Evolutionary conservation across 2,888 invertebrate species (phyloP).

Genomic region (Scaptomyza cyrtandrae): DNA sequence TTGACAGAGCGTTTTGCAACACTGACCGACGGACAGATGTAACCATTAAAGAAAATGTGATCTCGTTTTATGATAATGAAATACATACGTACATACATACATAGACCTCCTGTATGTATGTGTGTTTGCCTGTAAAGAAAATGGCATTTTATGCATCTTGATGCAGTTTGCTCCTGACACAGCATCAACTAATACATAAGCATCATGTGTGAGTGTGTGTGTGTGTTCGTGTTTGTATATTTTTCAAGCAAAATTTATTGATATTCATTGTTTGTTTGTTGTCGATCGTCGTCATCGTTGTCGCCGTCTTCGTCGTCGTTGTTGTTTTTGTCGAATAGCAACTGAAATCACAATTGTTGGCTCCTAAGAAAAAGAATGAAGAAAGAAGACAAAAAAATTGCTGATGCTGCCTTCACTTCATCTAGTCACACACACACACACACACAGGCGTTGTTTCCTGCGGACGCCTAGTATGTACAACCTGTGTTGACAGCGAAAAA

Average conservation of each 20-base stretch:
- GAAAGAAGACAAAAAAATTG: constrained; percentile 27
- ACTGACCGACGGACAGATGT: constrained; percentile 50
- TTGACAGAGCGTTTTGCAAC: constrained; percentile 56
- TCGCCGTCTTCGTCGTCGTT: constrained; percentile 35
- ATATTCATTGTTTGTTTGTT: constrained; percentile 71
- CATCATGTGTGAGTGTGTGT: constrained; percentile 6
- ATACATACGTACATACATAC: constrained; percentile 11
- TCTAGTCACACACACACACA: constrained; percentile 59
- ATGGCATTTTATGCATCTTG: constrained; percentile 52
- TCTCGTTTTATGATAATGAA: constrained; percentile 67
- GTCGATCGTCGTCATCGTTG: constrained; percentile 58
- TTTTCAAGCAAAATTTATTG: constrained; percentile 67
- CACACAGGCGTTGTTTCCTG: constrained; percentile 42
- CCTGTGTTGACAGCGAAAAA: constrained; percentile 5
- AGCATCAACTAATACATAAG: constrained; percentile 43
- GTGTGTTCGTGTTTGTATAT: constrained; percentile 39
- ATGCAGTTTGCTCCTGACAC: constrained; percentile 49
- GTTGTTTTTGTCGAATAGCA: constrained; percentile 46
- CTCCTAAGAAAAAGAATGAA: constrained; percentile 31
- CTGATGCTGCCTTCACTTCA: constrained; percentile 64
- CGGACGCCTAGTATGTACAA: constrained; percentile 33
- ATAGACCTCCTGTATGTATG: not conserved
- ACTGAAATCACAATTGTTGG: constrained; percentile 68
- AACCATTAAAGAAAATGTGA: constrained; percentile 60
- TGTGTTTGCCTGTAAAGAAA: constrained; percentile 25